These are phyloP conservation scores for Gnathochromis pfefferi DNA, from an alignment of 2,113 vertebrate genomes.

Conservation along the genomic window DNA sequence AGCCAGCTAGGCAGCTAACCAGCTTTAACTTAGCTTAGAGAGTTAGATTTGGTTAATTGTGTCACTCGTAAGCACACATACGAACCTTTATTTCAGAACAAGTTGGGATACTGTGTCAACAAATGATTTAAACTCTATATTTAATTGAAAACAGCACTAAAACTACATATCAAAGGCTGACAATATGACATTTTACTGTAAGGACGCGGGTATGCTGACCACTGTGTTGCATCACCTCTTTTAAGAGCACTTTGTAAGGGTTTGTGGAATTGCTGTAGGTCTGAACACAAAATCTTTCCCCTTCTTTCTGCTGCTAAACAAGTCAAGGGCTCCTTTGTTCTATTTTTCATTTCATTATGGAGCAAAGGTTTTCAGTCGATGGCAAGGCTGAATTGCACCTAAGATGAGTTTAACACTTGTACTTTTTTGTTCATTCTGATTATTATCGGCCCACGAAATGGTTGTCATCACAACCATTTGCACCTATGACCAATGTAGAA, in stretches of 20 bases:
- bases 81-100: neutral
- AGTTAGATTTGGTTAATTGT: neutral
- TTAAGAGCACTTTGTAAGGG: neutral
- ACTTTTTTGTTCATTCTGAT: neutral
- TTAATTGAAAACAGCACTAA: neutral
- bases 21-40: neutral
- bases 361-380: neutral
- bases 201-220: fast-evolving
- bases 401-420: fast-evolving
- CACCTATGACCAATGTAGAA: neutral
- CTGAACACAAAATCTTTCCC: neutral
- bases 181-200: neutral
- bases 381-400: neutral
- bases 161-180: neutral
- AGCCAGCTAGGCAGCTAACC: neutral
- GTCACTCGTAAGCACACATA: neutral
- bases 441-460: neutral
- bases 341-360: neutral
- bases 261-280: neutral
- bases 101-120: neutral
- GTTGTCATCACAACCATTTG: fast-evolving
- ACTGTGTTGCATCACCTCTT: neutral
- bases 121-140: neutral
- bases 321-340: neutral
- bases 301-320: neutral